A percentile compares a stretch with the other conserved stretches of the same genome.
Conservation (phyloP, 1,140 invertebrate species). For the Aphis craccivora region DNA sequence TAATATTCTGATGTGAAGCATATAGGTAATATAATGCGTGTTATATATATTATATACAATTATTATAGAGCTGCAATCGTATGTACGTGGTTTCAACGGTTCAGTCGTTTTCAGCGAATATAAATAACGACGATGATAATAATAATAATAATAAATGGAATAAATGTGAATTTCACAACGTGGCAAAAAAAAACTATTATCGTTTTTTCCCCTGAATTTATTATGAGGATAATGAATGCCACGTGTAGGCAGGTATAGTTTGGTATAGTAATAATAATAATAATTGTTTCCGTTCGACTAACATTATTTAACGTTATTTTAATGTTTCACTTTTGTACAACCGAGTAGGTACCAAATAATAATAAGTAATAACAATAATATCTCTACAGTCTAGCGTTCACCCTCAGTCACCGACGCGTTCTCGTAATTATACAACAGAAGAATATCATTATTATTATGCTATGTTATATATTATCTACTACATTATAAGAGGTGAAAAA, state of each 20-base stretch:
- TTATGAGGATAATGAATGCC: conserved; percentile 11
- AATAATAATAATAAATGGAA: conserved; percentile 7
- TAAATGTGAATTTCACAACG: background rate
- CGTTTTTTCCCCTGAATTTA: conserved; percentile 9
- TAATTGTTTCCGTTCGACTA: conserved; percentile 15
- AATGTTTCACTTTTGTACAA: conserved; percentile 12
- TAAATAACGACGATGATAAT: conserved; percentile 1
- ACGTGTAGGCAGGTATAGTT: background rate
- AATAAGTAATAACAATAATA: conserved; percentile 4
- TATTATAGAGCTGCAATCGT: background rate
- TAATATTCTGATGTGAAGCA: background rate
- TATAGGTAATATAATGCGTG: background rate
- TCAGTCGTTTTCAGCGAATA: background rate
- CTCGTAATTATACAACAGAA: background rate
- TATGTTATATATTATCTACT: background rate
- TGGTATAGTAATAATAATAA: background rate
- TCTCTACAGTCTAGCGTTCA: background rate
- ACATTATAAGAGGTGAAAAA: background rate
- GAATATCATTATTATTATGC: background rate
- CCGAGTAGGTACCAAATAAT: background rate
- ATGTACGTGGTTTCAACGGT: background rate
- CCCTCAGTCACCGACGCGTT: background rate
- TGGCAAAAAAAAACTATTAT: background rate
- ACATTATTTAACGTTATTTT: conserved; percentile 14
- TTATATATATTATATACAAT: background rate